Conservation (phyloP, 1,140 invertebrate species). For the Listronotus bonariensis region DNA sequence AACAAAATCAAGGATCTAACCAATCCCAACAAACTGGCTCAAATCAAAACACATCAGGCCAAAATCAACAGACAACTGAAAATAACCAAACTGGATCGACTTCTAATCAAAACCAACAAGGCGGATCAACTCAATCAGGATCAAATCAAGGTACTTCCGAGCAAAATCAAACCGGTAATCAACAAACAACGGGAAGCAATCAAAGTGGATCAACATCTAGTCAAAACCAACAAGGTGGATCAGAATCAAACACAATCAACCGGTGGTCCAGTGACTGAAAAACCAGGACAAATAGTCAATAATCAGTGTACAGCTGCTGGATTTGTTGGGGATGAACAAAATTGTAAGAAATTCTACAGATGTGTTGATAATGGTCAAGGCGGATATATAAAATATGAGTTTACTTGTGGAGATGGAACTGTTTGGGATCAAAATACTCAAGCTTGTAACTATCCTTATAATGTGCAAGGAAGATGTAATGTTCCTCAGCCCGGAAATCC, state of each 20-base stretch:
- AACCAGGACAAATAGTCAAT: slow-evolving; percentile 28
- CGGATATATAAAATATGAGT: slow-evolving; percentile 62
- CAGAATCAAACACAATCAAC: neutral
- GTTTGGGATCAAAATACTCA: slow-evolving; percentile 63
- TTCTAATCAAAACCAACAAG: slow-evolving; percentile 23
- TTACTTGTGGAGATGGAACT: slow-evolving; percentile 67
- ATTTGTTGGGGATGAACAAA: slow-evolving; percentile 56
- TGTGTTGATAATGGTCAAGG: slow-evolving; percentile 64
- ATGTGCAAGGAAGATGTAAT: slow-evolving; percentile 43
- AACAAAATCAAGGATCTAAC: slow-evolving; percentile 4
- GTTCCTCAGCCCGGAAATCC: slow-evolving; percentile 10
- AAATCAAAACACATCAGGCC: neutral
- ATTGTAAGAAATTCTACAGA: slow-evolving; percentile 73
- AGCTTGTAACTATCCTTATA: slow-evolving; percentile 66
- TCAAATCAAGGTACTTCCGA: slow-evolving; percentile 8
- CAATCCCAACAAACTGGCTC: slow-evolving; percentile 8
- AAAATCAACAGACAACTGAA: neutral
- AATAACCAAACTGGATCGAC: neutral
- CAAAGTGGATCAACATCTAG: slow-evolving; percentile 1
- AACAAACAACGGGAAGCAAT: slow-evolving; percentile 14
- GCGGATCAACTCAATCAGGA: neutral
- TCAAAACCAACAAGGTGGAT: slow-evolving; percentile 7
- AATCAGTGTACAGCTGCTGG: slow-evolving; percentile 44
- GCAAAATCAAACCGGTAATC: slow-evolving; percentile 14
- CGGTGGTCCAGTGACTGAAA: slow-evolving; percentile 13